Conservation (phyloP, 1,140 invertebrate species). For the Drosophila prosaltans region DNA sequence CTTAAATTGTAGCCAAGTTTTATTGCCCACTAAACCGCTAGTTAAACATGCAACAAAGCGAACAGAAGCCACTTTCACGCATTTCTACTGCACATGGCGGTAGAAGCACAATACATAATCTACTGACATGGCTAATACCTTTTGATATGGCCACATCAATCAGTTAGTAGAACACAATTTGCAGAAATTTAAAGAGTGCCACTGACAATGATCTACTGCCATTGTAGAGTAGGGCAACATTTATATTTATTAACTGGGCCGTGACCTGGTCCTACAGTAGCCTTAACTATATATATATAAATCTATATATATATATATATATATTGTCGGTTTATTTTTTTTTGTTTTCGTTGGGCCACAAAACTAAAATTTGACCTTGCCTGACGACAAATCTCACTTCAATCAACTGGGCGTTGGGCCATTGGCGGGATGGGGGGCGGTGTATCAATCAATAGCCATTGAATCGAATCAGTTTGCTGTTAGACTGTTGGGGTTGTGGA, state of each 20-base stretch:
- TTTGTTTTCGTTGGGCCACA: constrained; percentile 3
- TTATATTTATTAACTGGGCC: constrained; percentile 73
- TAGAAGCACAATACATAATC: constrained; percentile 4
- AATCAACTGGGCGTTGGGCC: constrained; percentile 51
- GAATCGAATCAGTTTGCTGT: constrained; percentile 42
- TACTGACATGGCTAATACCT: constrained; percentile 22
- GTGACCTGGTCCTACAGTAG: constrained; percentile 36
- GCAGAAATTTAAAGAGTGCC: constrained; percentile 22
- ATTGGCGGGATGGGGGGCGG: constrained; percentile 27
- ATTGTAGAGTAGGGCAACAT: constrained; percentile 39
- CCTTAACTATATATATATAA: background rate
- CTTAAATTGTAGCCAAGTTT: constrained; percentile 40
- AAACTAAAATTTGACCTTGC: constrained; percentile 53
- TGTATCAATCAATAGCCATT: constrained; percentile 67
- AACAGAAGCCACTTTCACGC: constrained; percentile 35
- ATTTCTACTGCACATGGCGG: background rate
- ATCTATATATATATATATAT: background rate
- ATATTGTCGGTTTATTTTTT: background rate
- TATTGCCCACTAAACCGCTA: constrained; percentile 51
- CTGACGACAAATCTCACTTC: constrained; percentile 53
- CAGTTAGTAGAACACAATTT: constrained; percentile 41
- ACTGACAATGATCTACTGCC: constrained; percentile 55
- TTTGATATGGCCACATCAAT: constrained; percentile 46
- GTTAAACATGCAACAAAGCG: constrained; percentile 57
- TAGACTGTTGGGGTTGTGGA: constrained; percentile 1